phyloP scores from a whole-genome alignment of 2,113 vertebrate genomes.

The Rhineura floridana region DNA sequence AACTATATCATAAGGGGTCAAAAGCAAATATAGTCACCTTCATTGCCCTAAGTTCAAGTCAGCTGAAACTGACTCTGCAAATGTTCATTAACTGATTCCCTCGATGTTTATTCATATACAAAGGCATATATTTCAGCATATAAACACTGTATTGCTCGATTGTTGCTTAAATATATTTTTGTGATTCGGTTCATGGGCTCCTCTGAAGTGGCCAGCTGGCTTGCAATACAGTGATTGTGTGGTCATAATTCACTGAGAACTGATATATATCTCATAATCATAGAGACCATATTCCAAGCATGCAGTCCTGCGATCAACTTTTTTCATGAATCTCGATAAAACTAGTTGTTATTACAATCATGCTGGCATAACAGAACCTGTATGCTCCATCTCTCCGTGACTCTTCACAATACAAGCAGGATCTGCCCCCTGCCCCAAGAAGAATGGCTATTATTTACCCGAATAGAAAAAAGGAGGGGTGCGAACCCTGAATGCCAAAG shows the following conservation, averaged over 20 bases:
- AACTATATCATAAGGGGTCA: not conserved
- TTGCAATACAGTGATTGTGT: not conserved
- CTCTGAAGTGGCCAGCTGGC: conserved; percentile 8
- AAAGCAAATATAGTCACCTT: not conserved
- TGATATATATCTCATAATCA: not conserved
- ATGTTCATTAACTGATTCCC: not conserved
- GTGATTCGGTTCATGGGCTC: not conserved
- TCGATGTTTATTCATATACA: not conserved
- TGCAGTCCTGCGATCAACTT: not conserved
- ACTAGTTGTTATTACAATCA: not conserved
- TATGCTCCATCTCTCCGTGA: not conserved
- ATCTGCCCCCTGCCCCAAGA: not conserved
- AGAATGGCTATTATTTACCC: conserved; percentile 64
- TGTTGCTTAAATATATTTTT: not conserved
- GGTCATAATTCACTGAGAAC: not conserved
- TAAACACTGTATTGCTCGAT: not conserved
- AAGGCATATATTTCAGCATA: not conserved
- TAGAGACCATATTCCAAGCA: not conserved
- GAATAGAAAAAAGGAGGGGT: too few species aligned
- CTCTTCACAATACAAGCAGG: not conserved
- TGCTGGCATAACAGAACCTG: not conserved
- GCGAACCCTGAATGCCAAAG: too few species aligned
- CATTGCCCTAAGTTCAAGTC: not conserved
- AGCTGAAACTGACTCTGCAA: not conserved
- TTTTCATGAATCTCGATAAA: not conserved